These are phyloP conservation scores for Amiota minor DNA, from an alignment of 2,888 invertebrate species.

Conservation along the genomic window DNA sequence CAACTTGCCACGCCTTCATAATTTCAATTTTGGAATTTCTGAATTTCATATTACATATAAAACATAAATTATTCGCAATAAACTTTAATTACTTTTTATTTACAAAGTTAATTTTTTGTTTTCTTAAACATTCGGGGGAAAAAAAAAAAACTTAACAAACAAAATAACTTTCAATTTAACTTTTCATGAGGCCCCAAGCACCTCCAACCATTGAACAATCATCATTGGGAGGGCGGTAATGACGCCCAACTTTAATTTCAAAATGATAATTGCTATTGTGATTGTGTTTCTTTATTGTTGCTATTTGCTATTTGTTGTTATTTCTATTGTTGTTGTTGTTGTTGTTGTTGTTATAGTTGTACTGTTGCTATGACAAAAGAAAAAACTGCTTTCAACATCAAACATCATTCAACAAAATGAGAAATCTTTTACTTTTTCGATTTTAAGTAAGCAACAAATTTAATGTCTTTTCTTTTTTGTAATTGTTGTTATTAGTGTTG, in stretches of 20 bases:
- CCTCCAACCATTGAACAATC: not conserved
- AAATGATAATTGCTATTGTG: too few relatives aligned
- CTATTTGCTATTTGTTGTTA: not conserved
- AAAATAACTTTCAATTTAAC: slow-evolving; percentile 4
- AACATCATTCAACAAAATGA: not conserved
- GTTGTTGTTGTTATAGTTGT: not conserved
- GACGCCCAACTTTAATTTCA: too few relatives aligned
- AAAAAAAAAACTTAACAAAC: not conserved
- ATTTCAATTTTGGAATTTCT: not conserved
- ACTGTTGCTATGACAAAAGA: too few relatives aligned
- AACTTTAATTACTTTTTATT: not conserved
- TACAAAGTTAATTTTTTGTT: not conserved
- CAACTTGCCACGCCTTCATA: too few relatives aligned
- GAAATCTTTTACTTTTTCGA: not conserved
- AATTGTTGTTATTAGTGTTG: not conserved
- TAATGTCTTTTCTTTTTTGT: not conserved
- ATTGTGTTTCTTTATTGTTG: too few relatives aligned
- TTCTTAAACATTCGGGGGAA: not conserved
- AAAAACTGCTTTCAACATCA: too few relatives aligned
- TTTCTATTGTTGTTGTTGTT: not conserved
- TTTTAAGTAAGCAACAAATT: not conserved
- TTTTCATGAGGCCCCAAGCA: not conserved
- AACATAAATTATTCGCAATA: not conserved
- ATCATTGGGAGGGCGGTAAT: not conserved
- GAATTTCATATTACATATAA: not conserved